Conservation (phyloP, 1,140 invertebrate genomes). For the Drosophila tropicalis region DNA sequence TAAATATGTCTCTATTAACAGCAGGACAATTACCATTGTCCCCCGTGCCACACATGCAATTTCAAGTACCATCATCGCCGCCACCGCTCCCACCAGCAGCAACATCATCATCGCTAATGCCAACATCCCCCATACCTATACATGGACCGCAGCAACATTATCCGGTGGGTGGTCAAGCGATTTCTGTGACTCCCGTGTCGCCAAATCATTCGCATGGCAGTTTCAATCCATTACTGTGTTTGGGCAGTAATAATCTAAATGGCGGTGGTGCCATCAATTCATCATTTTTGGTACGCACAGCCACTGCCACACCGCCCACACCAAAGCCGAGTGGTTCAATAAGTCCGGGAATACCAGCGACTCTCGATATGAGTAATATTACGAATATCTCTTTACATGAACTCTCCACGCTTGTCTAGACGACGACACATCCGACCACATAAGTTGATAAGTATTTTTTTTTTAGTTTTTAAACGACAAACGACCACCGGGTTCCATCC, state of each 20-base stretch:
- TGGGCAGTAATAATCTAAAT: conserved; percentile 31
- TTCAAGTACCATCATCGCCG: conserved; percentile 4
- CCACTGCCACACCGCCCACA: conserved; percentile 84
- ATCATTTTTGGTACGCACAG: conserved; percentile 81
- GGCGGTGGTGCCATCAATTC: conserved; percentile 60
- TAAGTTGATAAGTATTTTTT: neutral
- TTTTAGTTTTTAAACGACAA: conserved; percentile 36
- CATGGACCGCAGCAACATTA: conserved; percentile 66
- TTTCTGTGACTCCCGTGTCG: conserved; percentile 78
- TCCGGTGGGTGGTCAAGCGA: conserved; percentile 51
- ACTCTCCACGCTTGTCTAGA: conserved; percentile 87
- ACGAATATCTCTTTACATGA: conserved; percentile 87
- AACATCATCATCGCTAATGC: neutral
- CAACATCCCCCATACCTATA: conserved; percentile 19
- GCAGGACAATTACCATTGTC: conserved; percentile 27
- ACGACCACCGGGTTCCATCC: conserved; percentile 50
- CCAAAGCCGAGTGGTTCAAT: conserved; percentile 85
- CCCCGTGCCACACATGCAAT: conserved; percentile 31
- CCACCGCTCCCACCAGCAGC: neutral
- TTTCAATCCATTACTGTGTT: conserved; percentile 73
- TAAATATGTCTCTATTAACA: conserved; percentile 53
- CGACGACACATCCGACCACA: neutral
- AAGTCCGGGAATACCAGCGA: conserved; percentile 86
- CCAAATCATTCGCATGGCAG: conserved; percentile 82
- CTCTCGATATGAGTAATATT: conserved; percentile 87